phyloP scores from a whole-genome alignment of 2,888 invertebrate species.

The Camponotus fellah region DNA sequence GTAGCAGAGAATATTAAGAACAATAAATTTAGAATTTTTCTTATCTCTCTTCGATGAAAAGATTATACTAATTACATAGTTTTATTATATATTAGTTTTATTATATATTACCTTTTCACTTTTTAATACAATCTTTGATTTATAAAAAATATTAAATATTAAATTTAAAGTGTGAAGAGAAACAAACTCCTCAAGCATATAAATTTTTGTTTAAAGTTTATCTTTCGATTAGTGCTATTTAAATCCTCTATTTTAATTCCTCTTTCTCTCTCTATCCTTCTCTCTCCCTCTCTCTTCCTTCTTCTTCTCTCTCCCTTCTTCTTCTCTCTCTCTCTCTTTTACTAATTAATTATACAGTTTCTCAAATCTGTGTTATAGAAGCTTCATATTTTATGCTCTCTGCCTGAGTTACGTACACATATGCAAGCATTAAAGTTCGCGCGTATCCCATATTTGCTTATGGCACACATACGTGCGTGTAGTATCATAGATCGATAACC shows the following conservation, averaged over 20 bases:
- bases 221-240: not conserved
- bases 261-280: no score
- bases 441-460: conserved; percentile 57
- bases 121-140: not conserved
- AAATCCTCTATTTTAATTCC: not conserved
- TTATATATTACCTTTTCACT: not conserved
- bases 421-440: conserved; percentile 29
- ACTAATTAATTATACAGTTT: not conserved
- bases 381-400: not conserved
- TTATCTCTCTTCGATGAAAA: not conserved
- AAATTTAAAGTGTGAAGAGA: not conserved
- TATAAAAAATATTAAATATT: not conserved
- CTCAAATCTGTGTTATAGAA: not conserved
- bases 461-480: conserved; percentile 65
- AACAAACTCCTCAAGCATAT: not conserved
- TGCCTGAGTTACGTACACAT: not conserved
- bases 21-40: conserved; percentile 4
- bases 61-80: not conserved
- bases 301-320: no score
- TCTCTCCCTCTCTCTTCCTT: no score
- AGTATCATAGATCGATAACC: conserved; percentile 70
- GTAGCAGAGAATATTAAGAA: conserved; percentile 24
- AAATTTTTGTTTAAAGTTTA: not conserved
- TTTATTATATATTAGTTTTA: not conserved
- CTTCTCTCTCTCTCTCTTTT: no score